phyloP scores from a whole-genome alignment of 1,140 invertebrate species.

The Hesperophylax magnus region DNA sequence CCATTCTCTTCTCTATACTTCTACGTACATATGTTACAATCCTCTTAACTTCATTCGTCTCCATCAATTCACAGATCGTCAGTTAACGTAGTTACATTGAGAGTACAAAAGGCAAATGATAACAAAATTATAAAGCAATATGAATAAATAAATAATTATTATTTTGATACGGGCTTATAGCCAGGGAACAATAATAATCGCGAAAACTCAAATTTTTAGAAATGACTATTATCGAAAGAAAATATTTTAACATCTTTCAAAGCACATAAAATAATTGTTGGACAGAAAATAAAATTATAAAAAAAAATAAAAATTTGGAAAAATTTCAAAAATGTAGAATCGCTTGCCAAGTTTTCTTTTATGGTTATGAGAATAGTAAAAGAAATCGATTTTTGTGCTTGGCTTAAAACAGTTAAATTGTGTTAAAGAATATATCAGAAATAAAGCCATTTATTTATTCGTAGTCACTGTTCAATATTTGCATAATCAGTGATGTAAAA shows the following conservation, averaged over 20 bases:
- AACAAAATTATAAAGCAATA: slow-evolving; percentile 18
- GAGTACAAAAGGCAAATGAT: slow-evolving; percentile 18
- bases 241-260: not conserved
- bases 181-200: not conserved
- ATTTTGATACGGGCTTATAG: not conserved
- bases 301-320: too few relatives aligned
- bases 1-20: slow-evolving; percentile 47
- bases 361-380: too few relatives aligned
- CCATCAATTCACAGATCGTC: slow-evolving; percentile 17
- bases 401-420: too few relatives aligned
- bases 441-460: too few relatives aligned
- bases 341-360: too few relatives aligned
- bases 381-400: too few relatives aligned
- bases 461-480: too few relatives aligned
- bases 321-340: too few relatives aligned
- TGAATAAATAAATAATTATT: slow-evolving; percentile 14
- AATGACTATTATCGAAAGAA: not conserved
- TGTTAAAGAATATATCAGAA: too few relatives aligned
- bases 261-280: too few relatives aligned
- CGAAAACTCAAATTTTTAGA: not conserved
- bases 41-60: not conserved
- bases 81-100: slow-evolving; percentile 3
- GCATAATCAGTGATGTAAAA: too few relatives aligned
- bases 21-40: slow-evolving; percentile 24
- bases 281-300: too few relatives aligned